phyloP scores from a whole-genome alignment of 2,888 invertebrate genomes.

The Neria commutata region DNA sequence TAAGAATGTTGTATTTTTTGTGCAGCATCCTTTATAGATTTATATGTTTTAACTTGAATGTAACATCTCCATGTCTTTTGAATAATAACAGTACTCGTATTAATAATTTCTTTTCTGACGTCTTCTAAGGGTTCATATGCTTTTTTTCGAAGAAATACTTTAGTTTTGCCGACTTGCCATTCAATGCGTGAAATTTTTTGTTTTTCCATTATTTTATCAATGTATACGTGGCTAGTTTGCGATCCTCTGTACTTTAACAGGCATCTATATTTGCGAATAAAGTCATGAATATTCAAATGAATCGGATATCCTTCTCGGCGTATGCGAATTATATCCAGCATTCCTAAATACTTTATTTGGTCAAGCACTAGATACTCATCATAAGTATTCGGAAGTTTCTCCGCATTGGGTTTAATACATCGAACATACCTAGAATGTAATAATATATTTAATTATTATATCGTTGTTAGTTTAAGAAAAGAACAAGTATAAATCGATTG shows the following conservation, averaged over 20 bases:
- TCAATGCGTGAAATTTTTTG: constrained; percentile 75
- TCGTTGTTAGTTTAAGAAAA: no score
- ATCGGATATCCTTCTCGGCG: constrained; percentile 89
- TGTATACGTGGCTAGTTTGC: constrained; percentile 45
- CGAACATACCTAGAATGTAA: constrained; percentile 74
- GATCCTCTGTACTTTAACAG: constrained; percentile 60
- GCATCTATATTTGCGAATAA: constrained; percentile 79
- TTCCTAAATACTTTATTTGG: constrained; percentile 87
- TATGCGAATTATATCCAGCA: constrained; percentile 91
- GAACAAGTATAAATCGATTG: no score
- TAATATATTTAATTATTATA: no score
- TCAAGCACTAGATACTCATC: constrained; percentile 81
- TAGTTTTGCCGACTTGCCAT: constrained; percentile 88
- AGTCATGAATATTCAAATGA: constrained; percentile 79
- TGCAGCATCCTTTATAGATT: constrained; percentile 70
- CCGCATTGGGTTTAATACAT: constrained; percentile 90
- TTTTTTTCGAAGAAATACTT: constrained; percentile 80
- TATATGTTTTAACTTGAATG: constrained; percentile 70
- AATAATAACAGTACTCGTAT: constrained; percentile 73
- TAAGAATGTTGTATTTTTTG: constrained; percentile 83
- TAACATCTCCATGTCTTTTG: constrained; percentile 79
- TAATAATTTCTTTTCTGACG: constrained; percentile 72
- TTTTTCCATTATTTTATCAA: constrained; percentile 65
- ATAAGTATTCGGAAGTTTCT: constrained; percentile 80
- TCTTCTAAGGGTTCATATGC: constrained; percentile 88